A percentile compares a stretch with the other conserved stretches of the same genome.
phyloP scores from a whole-genome alignment of 2,888 invertebrate genomes.

The Syritta pipiens region DNA sequence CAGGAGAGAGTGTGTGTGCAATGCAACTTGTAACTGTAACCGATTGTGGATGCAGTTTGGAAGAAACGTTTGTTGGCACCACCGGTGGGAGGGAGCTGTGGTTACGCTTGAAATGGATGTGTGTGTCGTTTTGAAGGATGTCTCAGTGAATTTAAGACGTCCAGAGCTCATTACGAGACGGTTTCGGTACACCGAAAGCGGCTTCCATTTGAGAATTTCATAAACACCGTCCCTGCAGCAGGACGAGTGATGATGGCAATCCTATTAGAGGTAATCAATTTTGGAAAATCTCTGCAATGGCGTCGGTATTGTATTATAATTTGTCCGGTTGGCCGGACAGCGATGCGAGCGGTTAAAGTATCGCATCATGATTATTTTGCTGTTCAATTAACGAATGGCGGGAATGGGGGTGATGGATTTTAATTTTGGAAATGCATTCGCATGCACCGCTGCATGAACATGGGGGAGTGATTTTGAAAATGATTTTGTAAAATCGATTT shows the following conservation, averaged over 20 bases:
- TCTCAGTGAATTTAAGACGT: too few relatives aligned
- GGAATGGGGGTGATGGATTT: background rate
- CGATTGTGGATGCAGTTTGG: slow-evolving; percentile 21
- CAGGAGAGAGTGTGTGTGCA: slow-evolving; percentile 1
- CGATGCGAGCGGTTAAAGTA: background rate
- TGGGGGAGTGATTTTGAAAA: too few relatives aligned
- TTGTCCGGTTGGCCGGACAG: background rate
- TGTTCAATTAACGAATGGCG: background rate
- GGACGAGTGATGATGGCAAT: background rate
- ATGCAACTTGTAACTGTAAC: too few relatives aligned
- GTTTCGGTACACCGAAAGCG: too few relatives aligned
- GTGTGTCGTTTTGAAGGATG: too few relatives aligned
- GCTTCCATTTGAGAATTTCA: slow-evolving; percentile 8
- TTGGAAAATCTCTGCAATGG: slow-evolving; percentile 11
- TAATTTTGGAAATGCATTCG: background rate
- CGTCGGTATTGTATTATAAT: background rate
- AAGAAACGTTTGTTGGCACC: background rate
- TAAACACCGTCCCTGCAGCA: too few relatives aligned
- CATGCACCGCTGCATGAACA: too few relatives aligned
- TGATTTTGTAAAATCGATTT: too few relatives aligned
- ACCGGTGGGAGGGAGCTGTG: background rate
- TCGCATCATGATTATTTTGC: slow-evolving; percentile 8
- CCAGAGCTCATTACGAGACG: too few relatives aligned
- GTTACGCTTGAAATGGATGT: background rate
- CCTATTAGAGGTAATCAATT: slow-evolving; percentile 24